Evolutionary conservation across 2,888 invertebrate species (phyloP).

Genomic region (Pristionchus entomophagus): DNA sequence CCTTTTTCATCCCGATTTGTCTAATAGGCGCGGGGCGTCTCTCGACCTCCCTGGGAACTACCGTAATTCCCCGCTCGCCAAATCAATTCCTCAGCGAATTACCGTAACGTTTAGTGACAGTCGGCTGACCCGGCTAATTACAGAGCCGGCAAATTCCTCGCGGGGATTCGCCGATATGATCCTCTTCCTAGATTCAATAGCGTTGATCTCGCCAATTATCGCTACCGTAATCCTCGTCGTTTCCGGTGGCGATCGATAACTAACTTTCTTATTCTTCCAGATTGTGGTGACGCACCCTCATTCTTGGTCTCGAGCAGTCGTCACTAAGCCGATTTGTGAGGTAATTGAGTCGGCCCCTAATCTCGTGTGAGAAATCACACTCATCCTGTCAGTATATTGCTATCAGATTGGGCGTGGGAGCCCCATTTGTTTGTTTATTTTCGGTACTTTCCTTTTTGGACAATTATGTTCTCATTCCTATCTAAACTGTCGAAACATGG

Average conservation of each 20-base stretch:
- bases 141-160: not conserved
- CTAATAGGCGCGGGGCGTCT: constrained; percentile 11
- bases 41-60: constrained; percentile 27
- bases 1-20: not conserved
- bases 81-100: not conserved
- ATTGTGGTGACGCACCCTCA: not conserved
- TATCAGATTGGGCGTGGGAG: constrained; percentile 1
- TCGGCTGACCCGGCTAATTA: constrained; percentile 24
- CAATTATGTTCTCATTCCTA: too few relatives aligned
- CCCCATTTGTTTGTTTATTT: too few relatives aligned
- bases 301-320: not conserved
- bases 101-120: constrained; percentile 12
- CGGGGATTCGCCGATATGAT: not conserved
- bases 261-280: not conserved
- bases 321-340: constrained; percentile 20
- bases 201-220: too few relatives aligned
- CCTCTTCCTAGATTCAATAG: not conserved
- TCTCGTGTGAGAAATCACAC: constrained; percentile 18
- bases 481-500: too few relatives aligned
- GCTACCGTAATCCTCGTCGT: not conserved
- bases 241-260: constrained; percentile 37
- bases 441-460: too few relatives aligned
- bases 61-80: not conserved
- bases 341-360: constrained; percentile 15
- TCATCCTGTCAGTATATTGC: not conserved